Conservation (phyloP, 2,113 vertebrate species). For the Hypomesus transpacificus region DNA sequence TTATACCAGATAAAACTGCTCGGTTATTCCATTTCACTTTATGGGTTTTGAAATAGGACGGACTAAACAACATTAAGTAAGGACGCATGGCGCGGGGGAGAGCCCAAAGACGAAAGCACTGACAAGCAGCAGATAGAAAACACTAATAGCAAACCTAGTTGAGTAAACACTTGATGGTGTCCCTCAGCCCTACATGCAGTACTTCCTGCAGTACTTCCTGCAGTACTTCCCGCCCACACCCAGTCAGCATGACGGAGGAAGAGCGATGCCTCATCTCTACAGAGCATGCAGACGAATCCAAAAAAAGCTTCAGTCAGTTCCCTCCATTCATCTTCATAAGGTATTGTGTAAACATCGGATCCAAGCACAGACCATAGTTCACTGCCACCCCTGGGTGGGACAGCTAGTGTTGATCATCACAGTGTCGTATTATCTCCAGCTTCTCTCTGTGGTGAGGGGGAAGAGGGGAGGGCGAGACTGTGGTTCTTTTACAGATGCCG, state of each 20-base stretch:
- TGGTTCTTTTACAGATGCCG: not conserved
- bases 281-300: too few relatives aligned
- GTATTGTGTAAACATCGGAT: conserved; percentile 28
- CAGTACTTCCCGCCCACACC: too few relatives aligned
- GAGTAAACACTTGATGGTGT: too few relatives aligned
- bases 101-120: not conserved
- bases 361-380: conserved; percentile 35
- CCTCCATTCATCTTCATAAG: conserved; percentile 27
- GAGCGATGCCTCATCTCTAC: too few relatives aligned
- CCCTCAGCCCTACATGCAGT: too few relatives aligned
- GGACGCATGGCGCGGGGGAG: conserved; percentile 17
- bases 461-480: not conserved
- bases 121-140: too few relatives aligned
- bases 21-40: conserved; percentile 44
- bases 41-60: conserved; percentile 46
- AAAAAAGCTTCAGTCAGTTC: not conserved
- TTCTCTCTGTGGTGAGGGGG: too few relatives aligned
- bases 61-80: conserved; percentile 43
- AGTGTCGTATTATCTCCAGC: too few relatives aligned
- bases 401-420: too few relatives aligned
- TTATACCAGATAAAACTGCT: conserved; percentile 47
- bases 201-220: too few relatives aligned
- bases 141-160: too few relatives aligned
- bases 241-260: too few relatives aligned
- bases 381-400: conserved; percentile 16